Conservation (phyloP, 2,113 vertebrate species). For the Taurulus bubalis region DNA sequence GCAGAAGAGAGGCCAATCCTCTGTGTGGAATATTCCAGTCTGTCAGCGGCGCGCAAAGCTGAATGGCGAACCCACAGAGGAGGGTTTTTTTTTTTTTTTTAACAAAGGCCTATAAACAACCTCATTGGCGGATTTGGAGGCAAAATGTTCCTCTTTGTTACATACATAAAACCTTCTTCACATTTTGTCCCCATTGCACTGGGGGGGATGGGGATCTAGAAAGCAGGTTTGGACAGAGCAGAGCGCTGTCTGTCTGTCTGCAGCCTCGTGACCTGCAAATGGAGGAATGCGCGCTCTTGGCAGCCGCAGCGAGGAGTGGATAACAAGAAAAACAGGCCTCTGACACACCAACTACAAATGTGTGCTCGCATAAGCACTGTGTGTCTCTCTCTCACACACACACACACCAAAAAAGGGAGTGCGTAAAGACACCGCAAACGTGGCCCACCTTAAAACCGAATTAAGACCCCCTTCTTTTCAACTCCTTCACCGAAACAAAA, state of each 20-base stretch:
- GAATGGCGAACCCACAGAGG: conserved; percentile 51
- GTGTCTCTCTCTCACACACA: too few relatives aligned
- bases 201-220: not conserved
- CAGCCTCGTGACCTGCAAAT: conserved; percentile 62
- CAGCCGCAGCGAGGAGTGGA: conserved; percentile 11
- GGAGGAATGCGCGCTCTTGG: conserved; percentile 43
- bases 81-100: conserved; percentile 10
- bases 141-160: conserved; percentile 18
- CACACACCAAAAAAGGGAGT: not conserved
- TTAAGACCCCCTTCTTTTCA: not conserved
- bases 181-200: not conserved
- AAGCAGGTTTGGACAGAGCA: not conserved
- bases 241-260: not conserved
- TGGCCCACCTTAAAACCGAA: conserved; percentile 11
- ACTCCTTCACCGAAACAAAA: conserved; percentile 32
- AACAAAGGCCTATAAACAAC: conserved; percentile 62
- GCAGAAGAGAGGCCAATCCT: conserved; percentile 65
- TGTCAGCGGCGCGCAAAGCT: conserved; percentile 56
- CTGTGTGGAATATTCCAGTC: conserved; percentile 77
- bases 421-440: not conserved
- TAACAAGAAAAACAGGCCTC: conserved; percentile 69
- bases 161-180: conserved; percentile 9
- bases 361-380: not conserved
- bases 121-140: not conserved
- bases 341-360: not conserved